A percentile compares a stretch with the other conserved stretches of the same genome.
Evolutionary conservation across 2,797 vertebrate genomes (phyloP).

Genomic region (Rhinoraja longicauda): DNA sequence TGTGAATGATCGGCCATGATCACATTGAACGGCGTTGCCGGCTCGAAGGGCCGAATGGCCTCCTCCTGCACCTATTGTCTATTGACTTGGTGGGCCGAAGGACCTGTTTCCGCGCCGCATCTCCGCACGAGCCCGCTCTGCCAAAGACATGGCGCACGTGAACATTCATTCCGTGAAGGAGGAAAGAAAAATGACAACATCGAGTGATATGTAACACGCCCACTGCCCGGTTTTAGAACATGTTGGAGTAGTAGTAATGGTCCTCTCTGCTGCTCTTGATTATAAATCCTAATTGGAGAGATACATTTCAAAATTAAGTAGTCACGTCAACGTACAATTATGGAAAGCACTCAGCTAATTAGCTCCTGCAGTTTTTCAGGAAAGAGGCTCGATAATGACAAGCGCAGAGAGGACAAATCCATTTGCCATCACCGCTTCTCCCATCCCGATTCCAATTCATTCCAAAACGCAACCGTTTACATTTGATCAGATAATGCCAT

Average conservation of each 20-base stretch:
- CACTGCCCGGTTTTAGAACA: neutral
- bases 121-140: neutral
- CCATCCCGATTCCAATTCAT: conserved; percentile 25
- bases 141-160: neutral
- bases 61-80: too few relatives aligned
- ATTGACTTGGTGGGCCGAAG: too few relatives aligned
- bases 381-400: neutral
- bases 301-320: conserved; percentile 20
- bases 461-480: neutral
- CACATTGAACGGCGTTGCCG: too few relatives aligned
- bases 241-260: neutral
- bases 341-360: conserved; percentile 37
- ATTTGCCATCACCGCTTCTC: neutral
- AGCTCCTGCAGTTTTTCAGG: conserved; percentile 7
- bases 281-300: conserved; percentile 2
- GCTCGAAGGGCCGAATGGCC: too few relatives aligned
- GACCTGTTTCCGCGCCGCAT: too few relatives aligned
- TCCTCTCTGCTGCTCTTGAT: neutral
- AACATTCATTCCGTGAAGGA: neutral
- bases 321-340: conserved; percentile 18
- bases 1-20: too few relatives aligned
- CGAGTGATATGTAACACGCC: neutral
- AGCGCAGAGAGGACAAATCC: neutral
- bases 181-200: neutral
- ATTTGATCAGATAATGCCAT: neutral